Evolutionary conservation across 2,113 vertebrate species (phyloP), one percentile per base, ranked within the genome.

Genomic region (Dissostichus mawsoni): DNA sequence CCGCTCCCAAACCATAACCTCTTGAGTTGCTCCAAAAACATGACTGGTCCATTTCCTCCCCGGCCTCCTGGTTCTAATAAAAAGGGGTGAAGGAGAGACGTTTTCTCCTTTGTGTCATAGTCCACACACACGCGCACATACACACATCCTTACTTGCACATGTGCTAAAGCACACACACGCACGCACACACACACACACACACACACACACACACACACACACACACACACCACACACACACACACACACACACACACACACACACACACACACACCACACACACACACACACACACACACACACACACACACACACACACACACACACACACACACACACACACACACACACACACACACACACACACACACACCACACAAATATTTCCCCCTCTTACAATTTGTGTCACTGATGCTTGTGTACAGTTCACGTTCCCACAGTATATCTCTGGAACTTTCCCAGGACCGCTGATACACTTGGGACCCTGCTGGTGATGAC

Each of bases 401-500:
- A 62, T 84, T 74, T 87, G 81, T 87, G 80, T 89, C 79, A 82
- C 78, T 88, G 72, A 59, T 86, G 47, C 61, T 55, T 77, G 71
- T 53, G 90, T 85, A 88, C 88, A 90, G 91, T 92, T 92, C 81
- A 92, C n/a, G 50, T 94, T 94, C 93, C 92, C 93, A 93, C 93
- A 94, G 87, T 89, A 64, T 68, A 82, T 36, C 56, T 76, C 84
- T 81, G 47, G 65, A 93, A 91, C 90, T 93, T 94, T 94, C 93
- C 92, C 93, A 94, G 91, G 92, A 77, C 81, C 59, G 51, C 67
- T 76, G 85, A 92, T 92, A 87, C 92, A 87, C 91, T 85, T 61
- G 93, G 92, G 93, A 91, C 82, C 7, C 33, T 52, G 41, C 86
- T 80, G 78, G 81, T 84, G 84, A 87, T 76, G 86, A 87, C 57